Percentiles rank a stretch among this genome's conserved stretches.
These are phyloP conservation scores for Phaethornis superciliosus DNA, from an alignment of 2,113 vertebrate genomes.

Conservation along the genomic window DNA sequence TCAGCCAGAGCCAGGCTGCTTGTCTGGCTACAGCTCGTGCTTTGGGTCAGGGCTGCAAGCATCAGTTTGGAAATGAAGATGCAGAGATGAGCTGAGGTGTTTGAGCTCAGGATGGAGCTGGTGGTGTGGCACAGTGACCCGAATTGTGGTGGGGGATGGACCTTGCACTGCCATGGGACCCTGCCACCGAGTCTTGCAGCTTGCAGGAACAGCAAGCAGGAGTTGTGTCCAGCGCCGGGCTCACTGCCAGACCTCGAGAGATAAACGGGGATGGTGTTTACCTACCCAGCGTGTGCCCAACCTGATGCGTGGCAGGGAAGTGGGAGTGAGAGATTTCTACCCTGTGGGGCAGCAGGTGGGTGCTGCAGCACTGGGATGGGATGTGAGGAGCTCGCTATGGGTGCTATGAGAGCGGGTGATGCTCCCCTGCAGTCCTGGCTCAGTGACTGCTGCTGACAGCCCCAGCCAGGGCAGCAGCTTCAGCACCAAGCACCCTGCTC, in stretches of 20 bases:
- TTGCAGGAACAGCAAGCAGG: rapidly evolving
- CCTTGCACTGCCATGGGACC: rapidly evolving
- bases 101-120: not conserved
- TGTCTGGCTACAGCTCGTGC: rapidly evolving
- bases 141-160: not conserved
- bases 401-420: not conserved
- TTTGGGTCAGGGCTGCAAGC: not conserved
- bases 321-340: not conserved
- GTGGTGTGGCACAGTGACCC: not conserved
- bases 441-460: not conserved
- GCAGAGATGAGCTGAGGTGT: not conserved
- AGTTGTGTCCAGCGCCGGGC: not conserved
- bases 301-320: not conserved
- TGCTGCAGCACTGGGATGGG: not conserved
- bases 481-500: rapidly evolving
- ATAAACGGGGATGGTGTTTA: not conserved
- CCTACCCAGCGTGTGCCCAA: not conserved
- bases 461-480: not conserved
- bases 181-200: not conserved
- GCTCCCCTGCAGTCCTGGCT: not conserved
- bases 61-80: not conserved
- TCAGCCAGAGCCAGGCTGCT: not conserved
- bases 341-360: not conserved
- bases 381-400: not conserved
- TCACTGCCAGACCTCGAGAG: slow-evolving; percentile 26